Evolutionary conservation across 2,797 vertebrate species (phyloP), one percentile per base, ranked within the genome.

Genomic region (Gadopsis bispinosus): DNA sequence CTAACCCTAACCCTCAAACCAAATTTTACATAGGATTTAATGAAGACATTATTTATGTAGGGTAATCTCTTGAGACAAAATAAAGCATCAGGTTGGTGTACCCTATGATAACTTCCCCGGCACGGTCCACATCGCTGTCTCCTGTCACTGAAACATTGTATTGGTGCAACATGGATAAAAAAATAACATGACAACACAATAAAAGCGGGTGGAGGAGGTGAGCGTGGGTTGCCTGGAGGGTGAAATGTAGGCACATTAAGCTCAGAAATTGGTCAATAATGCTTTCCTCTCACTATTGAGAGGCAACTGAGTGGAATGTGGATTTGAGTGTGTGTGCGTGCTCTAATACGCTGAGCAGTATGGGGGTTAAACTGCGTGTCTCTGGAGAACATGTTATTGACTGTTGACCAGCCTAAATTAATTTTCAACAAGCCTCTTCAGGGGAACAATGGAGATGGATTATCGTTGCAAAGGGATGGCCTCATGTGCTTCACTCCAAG

Each of bases 371-470:
- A 88, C 87, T 84, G 83, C 1, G 0, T 56, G 67, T 89, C 91
- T 87, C 89, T 35, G 62, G 93, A 92, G 93, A 93, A 71, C 80
- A 33, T 74, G 79, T 93, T 95, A 94, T 95, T 93, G 92, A 95
- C 92, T 93, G 93, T 89, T 94, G 93, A 95, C 93, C 87, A 79
- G 87, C 87, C 79, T 88, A 94, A 95, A 95, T 95, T 94, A 93
- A 94, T 94, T 94, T 94, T 90, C 91, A 93, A 93, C 91, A 90
- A 91, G 87, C 90, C 93, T 94, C 92, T 93, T 93, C 90, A 91
- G 91, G 89, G 90, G 76, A 87, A 91, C 90, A 93, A 92, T 91
- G 83, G 87, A 84, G 79, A 87, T 81, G 77, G 89, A 90, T 92
- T 77, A 89, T 89, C 79, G 67, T 67, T 81, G 83, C 77, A 83